phyloP scores from a whole-genome alignment of 2,797 vertebrate genomes.

The Manis crassicaudata region DNA sequence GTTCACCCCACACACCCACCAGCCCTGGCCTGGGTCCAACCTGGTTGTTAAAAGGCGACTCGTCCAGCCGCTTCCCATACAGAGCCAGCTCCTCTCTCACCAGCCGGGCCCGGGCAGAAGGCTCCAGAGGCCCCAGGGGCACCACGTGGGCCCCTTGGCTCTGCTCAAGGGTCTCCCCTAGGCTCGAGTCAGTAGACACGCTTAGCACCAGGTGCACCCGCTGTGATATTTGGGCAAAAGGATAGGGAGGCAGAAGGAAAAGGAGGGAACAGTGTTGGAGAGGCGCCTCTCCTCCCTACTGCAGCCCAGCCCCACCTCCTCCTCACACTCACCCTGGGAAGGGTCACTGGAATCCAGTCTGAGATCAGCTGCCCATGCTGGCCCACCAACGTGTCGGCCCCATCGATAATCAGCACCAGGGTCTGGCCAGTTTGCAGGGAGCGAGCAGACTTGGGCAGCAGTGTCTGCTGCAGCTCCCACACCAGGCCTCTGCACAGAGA shows the following conservation, averaged over 20 bases:
- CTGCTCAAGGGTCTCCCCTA: conserved; percentile 86
- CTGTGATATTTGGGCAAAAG: conserved; percentile 80
- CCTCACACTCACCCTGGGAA: conserved; percentile 86
- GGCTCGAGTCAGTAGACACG: conserved; percentile 81
- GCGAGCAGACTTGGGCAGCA: conserved; percentile 78
- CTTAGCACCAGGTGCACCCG: conserved; percentile 90
- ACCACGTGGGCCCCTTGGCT: conserved; percentile 82
- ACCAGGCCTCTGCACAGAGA: conserved; percentile 87
- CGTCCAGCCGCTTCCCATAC: conserved; percentile 93
- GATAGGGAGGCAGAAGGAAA: background rate
- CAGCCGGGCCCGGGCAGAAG: conserved; percentile 87
- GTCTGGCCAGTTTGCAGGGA: conserved; percentile 76
- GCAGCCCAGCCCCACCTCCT: background rate
- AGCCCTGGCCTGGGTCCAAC: conserved; percentile 66
- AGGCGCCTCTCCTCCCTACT: background rate
- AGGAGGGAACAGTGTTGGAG: background rate
- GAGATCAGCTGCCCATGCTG: conserved; percentile 85
- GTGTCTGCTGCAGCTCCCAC: conserved; percentile 85
- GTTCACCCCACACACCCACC: background rate
- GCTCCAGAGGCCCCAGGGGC: conserved; percentile 86
- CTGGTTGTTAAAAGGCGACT: conserved; percentile 95
- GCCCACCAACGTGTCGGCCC: conserved; percentile 86
- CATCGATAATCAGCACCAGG: conserved; percentile 90
- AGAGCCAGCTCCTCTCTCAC: conserved; percentile 89
- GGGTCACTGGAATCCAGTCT: conserved; percentile 91